Base-by-base conservation (phyloP, 2,113 vertebrate species). In the Tursiops truncatus region DNA sequence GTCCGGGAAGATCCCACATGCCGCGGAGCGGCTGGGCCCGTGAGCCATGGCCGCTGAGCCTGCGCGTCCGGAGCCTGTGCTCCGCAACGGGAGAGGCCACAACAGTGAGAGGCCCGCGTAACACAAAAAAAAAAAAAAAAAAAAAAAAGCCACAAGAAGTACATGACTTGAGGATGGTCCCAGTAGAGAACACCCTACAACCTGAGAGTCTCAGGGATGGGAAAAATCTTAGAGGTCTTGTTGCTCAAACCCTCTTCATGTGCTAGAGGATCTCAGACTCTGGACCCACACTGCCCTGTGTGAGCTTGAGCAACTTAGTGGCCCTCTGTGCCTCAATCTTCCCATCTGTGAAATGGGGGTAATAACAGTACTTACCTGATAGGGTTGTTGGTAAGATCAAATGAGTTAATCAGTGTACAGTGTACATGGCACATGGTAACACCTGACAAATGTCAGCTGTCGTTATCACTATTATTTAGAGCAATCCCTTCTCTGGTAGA, bases 121-220 rank as follows among this genome's bases (percentile, higher is more conserved):
- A 1, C 2, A 1, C 47, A 3, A 50, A 50, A 50, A 50, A 50
- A 50, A 44, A 44, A 38, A 38, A 38, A 38, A 38, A 38, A n/a
- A 38, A 47, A 47, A 47, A 47, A 47, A 12, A 47, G 41, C 84
- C 47, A 92, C 74, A 44, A 38, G 1, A 23, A 97, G 38, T 82
- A 47, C 74, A 58, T 15, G 36, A 84, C 58, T 36, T 50, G 65
- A 50, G 83, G 6, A 4, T 36, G 47, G 1, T 6, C 95, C 60
- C 96, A 36, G 23, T 15, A 93, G 95, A 90, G 96, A 93, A 36
- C 74, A 8, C 60, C 74, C 95, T 81, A 36, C 65, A 82, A 47
- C 36, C 71, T 41, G 12, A 65, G 10, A 26, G 47, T 86, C 79
- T 76, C n/a, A 1, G 74, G 17, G 31, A 26, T 18, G 31, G 50